These are phyloP conservation scores for Cyphomyrmex costatus DNA, from an alignment of 1,140 invertebrate genomes.

Conservation along the genomic window DNA sequence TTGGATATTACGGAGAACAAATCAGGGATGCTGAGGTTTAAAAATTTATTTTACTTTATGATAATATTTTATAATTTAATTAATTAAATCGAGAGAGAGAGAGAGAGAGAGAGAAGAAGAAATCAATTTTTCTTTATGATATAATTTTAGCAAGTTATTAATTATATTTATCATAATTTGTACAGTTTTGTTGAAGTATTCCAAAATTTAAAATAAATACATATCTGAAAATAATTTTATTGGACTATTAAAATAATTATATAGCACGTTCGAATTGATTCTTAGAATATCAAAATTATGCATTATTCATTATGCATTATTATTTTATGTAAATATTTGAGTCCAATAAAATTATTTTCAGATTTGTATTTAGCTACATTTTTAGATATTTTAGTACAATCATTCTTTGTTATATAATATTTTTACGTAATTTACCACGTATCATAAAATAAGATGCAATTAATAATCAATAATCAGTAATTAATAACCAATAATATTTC, in stretches of 20 bases:
- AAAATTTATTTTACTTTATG: neutral
- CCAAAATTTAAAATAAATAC: too few species aligned
- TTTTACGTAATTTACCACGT: neutral
- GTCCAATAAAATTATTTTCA: too few species aligned
- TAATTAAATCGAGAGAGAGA: neutral
- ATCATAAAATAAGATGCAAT: neutral
- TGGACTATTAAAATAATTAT: too few species aligned
- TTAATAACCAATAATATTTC: neutral
- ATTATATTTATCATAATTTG: constrained; percentile 1
- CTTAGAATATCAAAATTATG: too few species aligned
- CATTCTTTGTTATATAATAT: neutral
- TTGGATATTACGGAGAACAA: neutral
- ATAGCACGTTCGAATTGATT: too few species aligned
- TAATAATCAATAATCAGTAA: neutral
- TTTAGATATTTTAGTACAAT: too few species aligned
- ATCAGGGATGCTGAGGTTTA: constrained; percentile 7
- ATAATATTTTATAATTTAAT: constrained; percentile 1
- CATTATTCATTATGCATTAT: too few species aligned
- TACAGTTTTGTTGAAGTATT: too few species aligned
- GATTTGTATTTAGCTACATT: too few species aligned
- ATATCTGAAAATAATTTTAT: too few species aligned
- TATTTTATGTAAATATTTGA: too few species aligned
- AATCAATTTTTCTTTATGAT: neutral
- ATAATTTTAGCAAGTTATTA: neutral
- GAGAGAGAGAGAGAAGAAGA: too few species aligned